phyloP scores from a whole-genome alignment of 23 tunicate species.

The Aplidium turbinatum region DNA sequence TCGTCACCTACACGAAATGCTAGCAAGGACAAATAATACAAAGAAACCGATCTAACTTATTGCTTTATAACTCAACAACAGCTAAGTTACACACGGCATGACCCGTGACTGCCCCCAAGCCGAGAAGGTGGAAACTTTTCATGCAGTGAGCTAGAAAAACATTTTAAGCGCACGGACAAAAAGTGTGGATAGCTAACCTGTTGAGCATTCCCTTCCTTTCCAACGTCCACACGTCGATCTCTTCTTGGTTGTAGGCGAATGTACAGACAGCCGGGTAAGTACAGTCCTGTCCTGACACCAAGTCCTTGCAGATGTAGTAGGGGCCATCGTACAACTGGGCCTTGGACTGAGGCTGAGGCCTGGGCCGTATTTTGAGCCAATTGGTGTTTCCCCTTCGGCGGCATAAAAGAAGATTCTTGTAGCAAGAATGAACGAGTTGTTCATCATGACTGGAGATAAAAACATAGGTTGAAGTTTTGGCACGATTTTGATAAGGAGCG shows the following conservation, averaged over 20 bases:
- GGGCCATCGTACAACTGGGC: slow-evolving; percentile 93
- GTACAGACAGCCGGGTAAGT: slow-evolving; percentile 94
- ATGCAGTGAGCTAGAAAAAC: too few relatives aligned
- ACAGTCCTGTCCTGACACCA: slow-evolving; percentile 88
- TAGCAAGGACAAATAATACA: too few relatives aligned
- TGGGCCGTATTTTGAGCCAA: slow-evolving; percentile 87
- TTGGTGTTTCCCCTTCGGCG: slow-evolving; percentile 69
- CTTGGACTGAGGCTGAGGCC: slow-evolving; percentile 93
- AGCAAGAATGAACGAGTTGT: slow-evolving; percentile 54
- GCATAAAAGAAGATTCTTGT: slow-evolving; percentile 78
- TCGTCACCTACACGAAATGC: too few relatives aligned
- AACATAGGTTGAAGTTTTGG: too few relatives aligned
- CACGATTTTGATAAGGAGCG: too few relatives aligned
- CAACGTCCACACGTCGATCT: slow-evolving; percentile 91
- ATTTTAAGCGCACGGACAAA: too few relatives aligned
- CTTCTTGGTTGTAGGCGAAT: slow-evolving; percentile 95
- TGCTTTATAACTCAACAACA: too few relatives aligned
- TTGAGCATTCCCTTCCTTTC: slow-evolving; percentile 91
- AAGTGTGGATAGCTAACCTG: too few relatives aligned
- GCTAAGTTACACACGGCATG: too few relatives aligned
- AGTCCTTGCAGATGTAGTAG: slow-evolving; percentile 89
- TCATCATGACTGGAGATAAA: slow-evolving; percentile 63
- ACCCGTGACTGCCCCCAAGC: too few relatives aligned
- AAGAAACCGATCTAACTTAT: too few relatives aligned
- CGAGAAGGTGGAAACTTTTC: too few relatives aligned